Conservation (phyloP, 2,888 invertebrate species). For the Amiota mariae region DNA sequence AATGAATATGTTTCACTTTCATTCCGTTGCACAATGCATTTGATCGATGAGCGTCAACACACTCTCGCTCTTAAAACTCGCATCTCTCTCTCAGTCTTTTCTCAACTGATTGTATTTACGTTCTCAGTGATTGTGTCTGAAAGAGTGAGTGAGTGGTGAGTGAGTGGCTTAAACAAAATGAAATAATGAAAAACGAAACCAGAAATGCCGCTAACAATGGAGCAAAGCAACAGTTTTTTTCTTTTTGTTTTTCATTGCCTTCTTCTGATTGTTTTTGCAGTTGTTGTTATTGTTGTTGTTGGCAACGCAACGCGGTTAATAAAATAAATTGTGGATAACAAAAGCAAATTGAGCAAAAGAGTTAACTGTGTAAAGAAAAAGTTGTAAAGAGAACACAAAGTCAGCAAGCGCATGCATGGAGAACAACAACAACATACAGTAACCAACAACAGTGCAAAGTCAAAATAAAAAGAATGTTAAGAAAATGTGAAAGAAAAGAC, state of each 20-base stretch:
- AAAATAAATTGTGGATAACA: slow-evolving; percentile 47
- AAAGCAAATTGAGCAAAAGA: slow-evolving; percentile 49
- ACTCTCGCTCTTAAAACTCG: no score
- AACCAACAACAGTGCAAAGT: slow-evolving; percentile 50
- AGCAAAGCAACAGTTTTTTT: slow-evolving; percentile 60
- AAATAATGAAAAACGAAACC: slow-evolving; percentile 61
- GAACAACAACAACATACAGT: slow-evolving; percentile 40
- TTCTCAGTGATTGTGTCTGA: no score
- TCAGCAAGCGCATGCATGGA: not conserved
- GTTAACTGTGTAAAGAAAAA: slow-evolving; percentile 13
- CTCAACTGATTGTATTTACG: no score
- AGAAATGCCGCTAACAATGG: slow-evolving; percentile 58
- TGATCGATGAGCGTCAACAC: no score
- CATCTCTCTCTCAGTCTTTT: no score
- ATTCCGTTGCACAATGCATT: no score
- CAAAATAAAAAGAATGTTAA: slow-evolving; percentile 22
- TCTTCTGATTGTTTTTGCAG: slow-evolving; percentile 43
- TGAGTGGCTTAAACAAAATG: slow-evolving; percentile 32
- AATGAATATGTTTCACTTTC: no score
- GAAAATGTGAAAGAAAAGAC: not conserved
- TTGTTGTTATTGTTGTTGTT: slow-evolving; percentile 39
- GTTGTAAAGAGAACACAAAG: slow-evolving; percentile 6
- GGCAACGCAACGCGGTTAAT: slow-evolving; percentile 55
- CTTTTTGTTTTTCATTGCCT: slow-evolving; percentile 37
- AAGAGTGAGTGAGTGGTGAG: not conserved